A percentile compares a stretch with the other conserved stretches of the same genome.
phyloP scores from a whole-genome alignment of 2,113 vertebrate species.

The Ammodytes dubius region DNA sequence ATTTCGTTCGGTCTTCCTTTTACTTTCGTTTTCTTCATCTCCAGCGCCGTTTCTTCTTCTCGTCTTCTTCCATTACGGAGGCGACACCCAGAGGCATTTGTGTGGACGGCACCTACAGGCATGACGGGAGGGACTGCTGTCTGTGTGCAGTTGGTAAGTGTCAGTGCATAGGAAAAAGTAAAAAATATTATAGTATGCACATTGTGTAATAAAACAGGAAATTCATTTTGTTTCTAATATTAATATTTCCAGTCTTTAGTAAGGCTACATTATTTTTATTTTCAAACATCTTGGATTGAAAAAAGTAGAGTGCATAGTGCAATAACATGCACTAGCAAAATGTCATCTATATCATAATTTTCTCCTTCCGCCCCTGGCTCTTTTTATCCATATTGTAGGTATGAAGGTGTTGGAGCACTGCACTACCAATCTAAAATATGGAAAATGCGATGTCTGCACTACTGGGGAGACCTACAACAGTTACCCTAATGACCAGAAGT shows the following conservation, averaged over 20 bases:
- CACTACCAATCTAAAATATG: rapidly evolving
- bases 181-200: too few species aligned
- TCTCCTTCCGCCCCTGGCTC: neutral
- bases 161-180: neutral
- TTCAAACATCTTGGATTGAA: too few species aligned
- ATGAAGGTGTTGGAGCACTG: constrained; percentile 24
- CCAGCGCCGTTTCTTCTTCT: neutral
- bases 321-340: neutral
- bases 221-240: too few species aligned
- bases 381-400: constrained; percentile 60
- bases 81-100: constrained; percentile 16
- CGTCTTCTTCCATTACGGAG: neutral
- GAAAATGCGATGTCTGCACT: constrained; percentile 14
- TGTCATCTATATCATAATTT: too few species aligned
- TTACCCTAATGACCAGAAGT: rapidly evolving
- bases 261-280: neutral
- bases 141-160: constrained; percentile 63
- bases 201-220: too few species aligned
- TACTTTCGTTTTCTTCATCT: neutral
- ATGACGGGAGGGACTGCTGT: constrained; percentile 44
- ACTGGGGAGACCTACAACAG: rapidly evolving
- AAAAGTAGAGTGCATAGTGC: neutral
- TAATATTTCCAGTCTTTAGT: neutral
- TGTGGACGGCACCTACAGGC: constrained; percentile 19
- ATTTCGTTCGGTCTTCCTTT: neutral